phyloP scores from a whole-genome alignment of 2,113 vertebrate genomes.

The Xiphophorus maculatus region DNA sequence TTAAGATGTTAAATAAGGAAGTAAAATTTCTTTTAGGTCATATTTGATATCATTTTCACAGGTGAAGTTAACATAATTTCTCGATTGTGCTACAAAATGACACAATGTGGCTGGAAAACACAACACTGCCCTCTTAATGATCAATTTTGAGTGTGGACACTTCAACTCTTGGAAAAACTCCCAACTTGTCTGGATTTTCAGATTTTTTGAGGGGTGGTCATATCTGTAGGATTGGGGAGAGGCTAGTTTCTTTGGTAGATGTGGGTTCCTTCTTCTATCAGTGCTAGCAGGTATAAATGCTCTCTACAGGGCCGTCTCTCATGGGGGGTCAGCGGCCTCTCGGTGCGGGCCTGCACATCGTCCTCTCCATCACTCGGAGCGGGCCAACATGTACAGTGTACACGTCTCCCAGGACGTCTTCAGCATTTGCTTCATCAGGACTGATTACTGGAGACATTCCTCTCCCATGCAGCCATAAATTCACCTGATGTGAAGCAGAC shows the following conservation, averaged over 20 bases:
- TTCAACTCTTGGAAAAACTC: constrained; percentile 38
- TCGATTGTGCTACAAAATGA: too few relatives aligned
- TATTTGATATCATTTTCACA: too few relatives aligned
- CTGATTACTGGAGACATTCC: constrained; percentile 75
- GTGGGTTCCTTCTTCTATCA: constrained; percentile 35
- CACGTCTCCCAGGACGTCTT: constrained; percentile 62
- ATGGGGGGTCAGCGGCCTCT: constrained; percentile 58
- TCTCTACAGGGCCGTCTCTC: constrained; percentile 70
- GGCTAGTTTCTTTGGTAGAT: too few relatives aligned
- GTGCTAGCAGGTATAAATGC: constrained; percentile 64
- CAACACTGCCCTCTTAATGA: background rate
- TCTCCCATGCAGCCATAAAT: constrained; percentile 49
- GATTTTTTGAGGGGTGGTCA: too few relatives aligned
- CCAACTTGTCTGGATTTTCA: background rate
- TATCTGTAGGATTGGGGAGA: too few relatives aligned
- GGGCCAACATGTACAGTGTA: constrained; percentile 65
- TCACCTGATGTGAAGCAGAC: constrained; percentile 77
- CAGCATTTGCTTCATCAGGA: constrained; percentile 64
- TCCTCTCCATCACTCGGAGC: constrained; percentile 57
- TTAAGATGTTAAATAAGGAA: too few relatives aligned
- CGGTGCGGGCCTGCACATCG: constrained; percentile 68
- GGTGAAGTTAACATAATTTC: too few relatives aligned
- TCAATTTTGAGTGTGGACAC: constrained; percentile 31
- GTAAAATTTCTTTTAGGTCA: too few relatives aligned
- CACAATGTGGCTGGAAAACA: too few relatives aligned